A percentile compares a stretch with the other conserved stretches of the same genome.
phyloP scores from a whole-genome alignment of 2,888 invertebrate genomes.

The Parthenolecanium corni region DNA sequence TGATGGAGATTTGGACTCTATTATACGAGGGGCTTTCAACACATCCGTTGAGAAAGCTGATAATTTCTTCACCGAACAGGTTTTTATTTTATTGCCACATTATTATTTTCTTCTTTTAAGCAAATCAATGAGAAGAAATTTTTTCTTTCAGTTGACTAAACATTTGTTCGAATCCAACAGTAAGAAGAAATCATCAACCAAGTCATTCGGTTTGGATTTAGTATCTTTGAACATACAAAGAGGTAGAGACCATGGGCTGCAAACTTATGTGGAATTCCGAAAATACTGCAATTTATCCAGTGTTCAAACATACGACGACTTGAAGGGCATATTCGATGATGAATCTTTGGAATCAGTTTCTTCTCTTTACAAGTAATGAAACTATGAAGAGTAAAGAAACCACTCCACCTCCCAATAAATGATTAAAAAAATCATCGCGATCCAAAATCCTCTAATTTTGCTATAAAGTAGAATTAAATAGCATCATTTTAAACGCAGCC shows the following conservation, averaged over 20 bases:
- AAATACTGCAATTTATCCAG: slow-evolving; percentile 57
- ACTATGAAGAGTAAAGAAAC: too few relatives aligned
- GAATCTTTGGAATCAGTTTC: slow-evolving; percentile 51
- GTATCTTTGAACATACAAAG: slow-evolving; percentile 80
- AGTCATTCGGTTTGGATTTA: slow-evolving; percentile 61
- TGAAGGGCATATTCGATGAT: slow-evolving; percentile 52
- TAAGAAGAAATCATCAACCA: slow-evolving; percentile 31
- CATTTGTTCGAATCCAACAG: slow-evolving; percentile 51
- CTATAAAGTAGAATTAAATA: neutral
- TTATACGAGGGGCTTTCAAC: slow-evolving; percentile 54
- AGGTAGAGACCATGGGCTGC: slow-evolving; percentile 77
- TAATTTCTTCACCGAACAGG: slow-evolving; percentile 52
- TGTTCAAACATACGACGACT: slow-evolving; percentile 52
- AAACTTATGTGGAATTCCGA: slow-evolving; percentile 64
- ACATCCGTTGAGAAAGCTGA: slow-evolving; percentile 52
- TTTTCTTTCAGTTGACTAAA: slow-evolving; percentile 49
- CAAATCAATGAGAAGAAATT: too few relatives aligned
- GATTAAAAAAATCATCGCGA: slow-evolving; percentile 33
- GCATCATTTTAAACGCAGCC: too few relatives aligned
- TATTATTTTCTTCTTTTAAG: too few relatives aligned
- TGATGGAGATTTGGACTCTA: slow-evolving; percentile 49
- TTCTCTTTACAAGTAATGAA: slow-evolving; percentile 54
- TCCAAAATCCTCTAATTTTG: neutral
- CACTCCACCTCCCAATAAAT: too few relatives aligned
- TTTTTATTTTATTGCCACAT: slow-evolving; percentile 35